Conservation (phyloP, 2,888 invertebrate species). For the Polia nebulosa region DNA sequence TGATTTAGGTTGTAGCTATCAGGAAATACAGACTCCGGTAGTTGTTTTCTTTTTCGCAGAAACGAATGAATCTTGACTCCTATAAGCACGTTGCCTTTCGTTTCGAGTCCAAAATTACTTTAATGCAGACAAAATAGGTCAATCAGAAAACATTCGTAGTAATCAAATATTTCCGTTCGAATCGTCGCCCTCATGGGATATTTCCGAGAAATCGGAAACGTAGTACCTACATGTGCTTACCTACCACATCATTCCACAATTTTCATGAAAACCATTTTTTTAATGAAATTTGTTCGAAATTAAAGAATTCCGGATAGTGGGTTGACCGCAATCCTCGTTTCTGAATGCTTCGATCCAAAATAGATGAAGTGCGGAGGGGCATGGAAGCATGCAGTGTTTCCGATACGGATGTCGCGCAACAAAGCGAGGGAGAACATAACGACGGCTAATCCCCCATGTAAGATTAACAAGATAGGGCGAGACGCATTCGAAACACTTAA, state of each 20-base stretch:
- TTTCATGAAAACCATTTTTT: constrained; percentile 4
- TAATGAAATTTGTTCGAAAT: constrained; percentile 21
- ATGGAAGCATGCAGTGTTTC: constrained; percentile 29
- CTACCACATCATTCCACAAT: constrained; percentile 6
- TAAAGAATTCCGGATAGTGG: constrained; percentile 22
- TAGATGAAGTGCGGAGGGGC: constrained; percentile 30
- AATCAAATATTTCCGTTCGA: constrained; percentile 11
- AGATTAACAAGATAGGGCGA: constrained; percentile 39
- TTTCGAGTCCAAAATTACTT: background rate
- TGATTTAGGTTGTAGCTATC: no score
- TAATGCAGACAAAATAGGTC: background rate
- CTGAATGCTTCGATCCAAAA: constrained; percentile 36
- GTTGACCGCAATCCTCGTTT: constrained; percentile 40
- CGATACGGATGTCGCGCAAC: constrained; percentile 31
- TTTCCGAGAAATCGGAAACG: constrained; percentile 26
- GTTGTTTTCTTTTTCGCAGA: background rate
- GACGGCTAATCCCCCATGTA: constrained; percentile 27
- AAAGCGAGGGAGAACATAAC: constrained; percentile 2
- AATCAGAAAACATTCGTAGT: constrained; percentile 20
- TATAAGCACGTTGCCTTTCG: no score
- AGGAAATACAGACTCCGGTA: no score
- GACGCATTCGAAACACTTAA: constrained; percentile 29
- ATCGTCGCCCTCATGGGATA: constrained; percentile 15
- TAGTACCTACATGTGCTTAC: no score
- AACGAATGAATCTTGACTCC: background rate